Conservation (phyloP, 2,888 invertebrate species). For the Limnephilus rhombicus region DNA sequence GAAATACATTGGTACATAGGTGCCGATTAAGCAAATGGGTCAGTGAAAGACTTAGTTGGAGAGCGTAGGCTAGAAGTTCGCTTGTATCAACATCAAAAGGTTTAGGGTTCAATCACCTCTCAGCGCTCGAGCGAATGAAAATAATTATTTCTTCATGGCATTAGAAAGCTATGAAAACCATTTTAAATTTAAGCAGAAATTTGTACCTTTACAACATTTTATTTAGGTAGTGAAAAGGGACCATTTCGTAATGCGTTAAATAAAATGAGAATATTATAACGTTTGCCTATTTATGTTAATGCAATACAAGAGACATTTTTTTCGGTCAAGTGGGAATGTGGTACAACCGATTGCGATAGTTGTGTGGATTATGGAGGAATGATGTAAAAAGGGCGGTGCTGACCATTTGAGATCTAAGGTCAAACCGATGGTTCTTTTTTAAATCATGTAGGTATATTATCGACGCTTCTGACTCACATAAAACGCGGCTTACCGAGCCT, state of each 20-base stretch:
- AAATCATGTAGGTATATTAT: no score
- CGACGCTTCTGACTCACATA: no score
- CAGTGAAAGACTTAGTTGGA: neutral
- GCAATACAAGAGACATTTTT: no score
- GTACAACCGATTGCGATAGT: neutral
- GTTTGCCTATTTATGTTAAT: no score
- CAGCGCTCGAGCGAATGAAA: neutral
- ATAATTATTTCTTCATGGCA: neutral
- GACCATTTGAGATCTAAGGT: neutral
- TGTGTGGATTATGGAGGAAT: neutral
- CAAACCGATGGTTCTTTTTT: neutral
- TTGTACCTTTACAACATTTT: neutral
- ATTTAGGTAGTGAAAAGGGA: neutral
- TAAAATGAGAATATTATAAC: neutral
- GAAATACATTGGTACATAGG: neutral
- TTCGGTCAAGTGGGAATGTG: neutral
- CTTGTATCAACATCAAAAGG: neutral
- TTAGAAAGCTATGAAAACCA: neutral
- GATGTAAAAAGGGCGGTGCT: neutral
- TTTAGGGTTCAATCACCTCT: neutral
- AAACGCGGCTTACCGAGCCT: no score
- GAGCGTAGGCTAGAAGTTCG: neutral
- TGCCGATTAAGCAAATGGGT: neutral
- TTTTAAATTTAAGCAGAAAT: neutral
- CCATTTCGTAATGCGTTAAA: neutral